Evolutionary conservation across 2,888 invertebrate species (phyloP), one percentile per base, ranked within the genome.

Genomic region (Caenorhabditis sp.): DNA sequence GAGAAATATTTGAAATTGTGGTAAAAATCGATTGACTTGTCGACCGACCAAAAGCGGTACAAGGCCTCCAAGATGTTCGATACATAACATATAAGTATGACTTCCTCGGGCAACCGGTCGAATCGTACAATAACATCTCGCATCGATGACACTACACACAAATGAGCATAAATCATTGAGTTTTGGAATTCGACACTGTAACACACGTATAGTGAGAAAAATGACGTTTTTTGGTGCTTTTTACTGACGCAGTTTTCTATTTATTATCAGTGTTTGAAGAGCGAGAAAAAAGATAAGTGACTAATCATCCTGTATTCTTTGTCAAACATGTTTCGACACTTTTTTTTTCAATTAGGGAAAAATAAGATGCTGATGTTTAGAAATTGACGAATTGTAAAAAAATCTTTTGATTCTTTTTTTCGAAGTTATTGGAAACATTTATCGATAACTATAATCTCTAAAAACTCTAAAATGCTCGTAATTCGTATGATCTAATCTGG

Each of bases 111-210:
- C 68, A 60, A 83, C 66, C 14, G 86, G 86, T 36, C 81, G 92
- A 93, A 99, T 97, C 64, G 97, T 99, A 90, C 99, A 99, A 90
- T 97, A 95, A 69, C 97, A 91, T 6, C 97, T 92, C 66, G 93
- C 93, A 65, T 92, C 91, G 1, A 95, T 95, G 17, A 97, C 95
- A 62, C 93, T 92, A 55, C 95, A 94, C 43, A 97, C 96, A 90
- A 97, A 97, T 78, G 94, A 93, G 66, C 96, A 92, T 71, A 97
- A 90, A 81, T 93, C 93, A 86, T 92, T 92, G 19, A 92, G 91
- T 88, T 95, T 94, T 54, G 97, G 97, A 82, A 97, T 94, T 89
- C 95, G 95, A 89, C 96, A 96, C 94, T 97, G 86, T 12, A 84
- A 83, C 61, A 36, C 31, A 21, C 21, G 6, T 59, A n/a, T 26